Conservation (phyloP, 2,113 vertebrate species). For the Pristiophorus japonicus region DNA sequence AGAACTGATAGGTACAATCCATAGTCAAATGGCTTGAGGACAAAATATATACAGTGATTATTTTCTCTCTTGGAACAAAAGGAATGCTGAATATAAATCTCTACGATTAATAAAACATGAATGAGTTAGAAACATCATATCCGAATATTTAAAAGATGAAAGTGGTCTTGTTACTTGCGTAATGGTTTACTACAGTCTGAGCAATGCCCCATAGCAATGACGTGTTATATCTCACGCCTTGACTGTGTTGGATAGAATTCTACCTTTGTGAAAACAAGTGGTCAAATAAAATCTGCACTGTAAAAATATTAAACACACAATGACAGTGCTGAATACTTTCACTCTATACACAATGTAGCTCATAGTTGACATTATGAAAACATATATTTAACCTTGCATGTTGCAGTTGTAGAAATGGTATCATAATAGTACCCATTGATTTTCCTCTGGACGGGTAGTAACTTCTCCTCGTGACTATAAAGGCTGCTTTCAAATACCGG, state of each 20-base stretch:
- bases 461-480: neutral
- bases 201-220: neutral
- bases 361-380: too few species aligned
- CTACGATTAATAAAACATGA: constrained; percentile 20
- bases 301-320: neutral
- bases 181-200: neutral
- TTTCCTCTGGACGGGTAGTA: neutral
- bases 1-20: neutral
- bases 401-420: neutral
- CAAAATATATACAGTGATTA: neutral
- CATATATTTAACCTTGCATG: neutral
- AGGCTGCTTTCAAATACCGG: neutral
- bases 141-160: constrained; percentile 14
- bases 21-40: neutral
- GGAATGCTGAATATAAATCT: constrained; percentile 7
- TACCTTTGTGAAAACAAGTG: neutral
- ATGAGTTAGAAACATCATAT: neutral
- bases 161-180: neutral
- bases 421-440: neutral
- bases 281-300: neutral
- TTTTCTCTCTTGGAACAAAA: neutral
- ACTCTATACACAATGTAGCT: neutral
- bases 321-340: neutral
- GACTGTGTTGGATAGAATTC: neutral
- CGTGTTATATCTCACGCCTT: neutral